A percentile compares a stretch with the other conserved stretches of the same genome.
Evolutionary conservation across 2,797 vertebrate genomes (phyloP).

Genomic region (Sebastes kiyomatsui): DNA sequence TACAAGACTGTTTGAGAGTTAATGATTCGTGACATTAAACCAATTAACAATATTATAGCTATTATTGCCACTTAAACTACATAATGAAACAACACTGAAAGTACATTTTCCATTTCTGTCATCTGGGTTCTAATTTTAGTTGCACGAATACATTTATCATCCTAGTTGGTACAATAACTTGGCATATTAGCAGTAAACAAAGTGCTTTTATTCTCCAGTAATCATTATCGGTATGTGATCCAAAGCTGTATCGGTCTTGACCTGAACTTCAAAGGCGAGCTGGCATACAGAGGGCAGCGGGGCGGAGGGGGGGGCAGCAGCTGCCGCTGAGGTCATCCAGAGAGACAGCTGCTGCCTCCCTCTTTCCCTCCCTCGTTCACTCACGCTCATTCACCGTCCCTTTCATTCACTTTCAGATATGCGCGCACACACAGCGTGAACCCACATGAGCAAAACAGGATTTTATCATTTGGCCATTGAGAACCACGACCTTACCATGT

Average conservation of each 20-base stretch:
- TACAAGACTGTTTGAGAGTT: neutral
- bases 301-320: conserved; percentile 50
- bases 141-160: neutral
- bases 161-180: neutral
- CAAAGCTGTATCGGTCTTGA: conserved; percentile 55
- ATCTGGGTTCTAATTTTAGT: neutral
- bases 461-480: neutral
- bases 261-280: conserved; percentile 67
- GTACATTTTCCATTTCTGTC: neutral
- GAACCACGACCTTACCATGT: neutral
- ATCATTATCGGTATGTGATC: conserved; percentile 56
- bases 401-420: conserved; percentile 40
- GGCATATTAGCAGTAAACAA: neutral
- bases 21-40: neutral
- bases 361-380: neutral
- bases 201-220: conserved; percentile 24
- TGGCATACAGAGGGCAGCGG: conserved; percentile 57
- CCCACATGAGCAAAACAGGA: neutral
- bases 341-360: conserved; percentile 68
- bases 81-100: neutral
- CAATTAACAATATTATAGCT: neutral
- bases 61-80: neutral
- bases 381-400: conserved; percentile 36
- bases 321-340: conserved; percentile 76
- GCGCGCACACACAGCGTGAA: conserved; percentile 7